A percentile compares a stretch with the other conserved stretches of the same genome.
These are phyloP conservation scores for Grantiella picta DNA, from an alignment of 2,113 vertebrate genomes.

Conservation along the genomic window DNA sequence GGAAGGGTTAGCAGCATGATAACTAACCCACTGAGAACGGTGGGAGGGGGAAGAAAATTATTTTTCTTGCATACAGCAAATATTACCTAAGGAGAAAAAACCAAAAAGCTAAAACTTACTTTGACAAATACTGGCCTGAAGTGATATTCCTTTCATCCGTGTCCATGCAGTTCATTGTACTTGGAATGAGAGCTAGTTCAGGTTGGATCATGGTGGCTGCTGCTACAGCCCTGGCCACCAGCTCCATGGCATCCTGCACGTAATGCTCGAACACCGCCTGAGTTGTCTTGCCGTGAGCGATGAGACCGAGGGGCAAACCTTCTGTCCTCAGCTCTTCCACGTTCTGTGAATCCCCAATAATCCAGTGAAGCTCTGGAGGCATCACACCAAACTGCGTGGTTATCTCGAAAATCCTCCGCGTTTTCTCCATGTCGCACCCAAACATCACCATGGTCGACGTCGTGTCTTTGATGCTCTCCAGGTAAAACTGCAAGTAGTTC, in stretches of 20 bases:
- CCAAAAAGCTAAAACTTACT: conserved; percentile 71
- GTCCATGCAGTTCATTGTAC: conserved; percentile 92
- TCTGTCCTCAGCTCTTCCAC: conserved; percentile 91
- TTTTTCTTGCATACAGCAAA: not conserved
- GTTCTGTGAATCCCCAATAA: conserved; percentile 94
- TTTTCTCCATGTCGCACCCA: conserved; percentile 89
- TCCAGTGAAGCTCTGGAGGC: conserved; percentile 87
- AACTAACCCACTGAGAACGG: not conserved
- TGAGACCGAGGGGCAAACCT: conserved; percentile 88
- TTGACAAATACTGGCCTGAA: conserved; percentile 92
- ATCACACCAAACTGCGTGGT: conserved; percentile 74
- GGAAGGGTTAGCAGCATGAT: not conserved
- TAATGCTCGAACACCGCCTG: conserved; percentile 88
- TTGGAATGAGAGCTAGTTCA: conserved; percentile 90
- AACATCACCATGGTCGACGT: conserved; percentile 88
- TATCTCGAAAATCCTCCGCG: conserved; percentile 81
- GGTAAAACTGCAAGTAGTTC: conserved; percentile 77
- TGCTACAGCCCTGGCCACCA: conserved; percentile 88
- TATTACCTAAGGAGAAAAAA: not conserved
- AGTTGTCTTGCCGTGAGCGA: conserved; percentile 90
- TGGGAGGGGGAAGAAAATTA: not conserved
- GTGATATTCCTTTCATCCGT: conserved; percentile 80
- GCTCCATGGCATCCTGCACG: conserved; percentile 90
- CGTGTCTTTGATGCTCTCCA: conserved; percentile 82
- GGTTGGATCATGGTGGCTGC: conserved; percentile 86